Evolutionary conservation across 2,113 vertebrate genomes (phyloP), one percentile per base, ranked within the genome.

Genomic region (Anser cygnoides): DNA sequence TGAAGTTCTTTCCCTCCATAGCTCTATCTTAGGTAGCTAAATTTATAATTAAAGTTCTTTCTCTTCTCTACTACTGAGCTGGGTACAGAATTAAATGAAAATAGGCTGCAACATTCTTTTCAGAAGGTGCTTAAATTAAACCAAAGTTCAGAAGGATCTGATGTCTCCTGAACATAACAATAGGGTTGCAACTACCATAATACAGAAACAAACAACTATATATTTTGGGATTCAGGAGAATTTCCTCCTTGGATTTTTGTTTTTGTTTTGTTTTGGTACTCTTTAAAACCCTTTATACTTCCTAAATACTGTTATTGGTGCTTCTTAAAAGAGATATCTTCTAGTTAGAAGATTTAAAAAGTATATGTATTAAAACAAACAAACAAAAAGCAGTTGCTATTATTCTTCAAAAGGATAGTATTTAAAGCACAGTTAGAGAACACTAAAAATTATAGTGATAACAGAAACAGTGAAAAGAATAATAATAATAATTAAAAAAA

Each of bases 291-390:
- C 46, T 84, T 94, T 57, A 75, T 75, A 31, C 37, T 87, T 86
- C 59, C 23, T 89, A 79, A 89, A 58, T 57, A 15, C 67, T 75
- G 11, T 44, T 84, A 81, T 43, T 3, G 10, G 10, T 54, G 31
- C 9, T 77, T 83, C 68, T 90, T 86, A 72, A 72, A 94, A 87
- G 37, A 90, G 89, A 75, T 10, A 50, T 54, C 28, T 92, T 94
- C 26, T 67, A 62, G 58, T 78, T 58, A 79, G 31, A 89, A 78
- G 6, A 37, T 20, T 65, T 81, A 11, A 79, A 87, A 74, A 75
- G 16, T 31, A 22, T 6, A 54, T 2, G 5, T 43, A 3, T 29
- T 13, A 2, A 29, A 78, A 58, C 46, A 49, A 49, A 49, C 20
- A 67, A 52, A 63, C 52, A 65, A 59, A 76, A 49, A 68, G 1